phyloP scores from a whole-genome alignment of 2,888 invertebrate species.

The Drosophila meridionalis region DNA sequence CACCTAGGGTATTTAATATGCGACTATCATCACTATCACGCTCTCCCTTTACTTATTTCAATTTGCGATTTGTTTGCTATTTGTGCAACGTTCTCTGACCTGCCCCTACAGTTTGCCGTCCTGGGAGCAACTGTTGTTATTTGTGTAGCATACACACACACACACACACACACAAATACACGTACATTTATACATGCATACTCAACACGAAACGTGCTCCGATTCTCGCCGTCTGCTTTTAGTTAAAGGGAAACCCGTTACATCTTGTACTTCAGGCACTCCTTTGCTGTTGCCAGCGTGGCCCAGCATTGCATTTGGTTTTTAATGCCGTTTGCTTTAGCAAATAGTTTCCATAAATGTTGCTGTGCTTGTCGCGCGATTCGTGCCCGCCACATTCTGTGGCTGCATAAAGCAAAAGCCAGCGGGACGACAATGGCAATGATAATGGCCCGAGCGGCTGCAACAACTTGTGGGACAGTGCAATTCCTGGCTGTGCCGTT shows the following conservation, averaged over 20 bases:
- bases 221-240: slow-evolving; percentile 26
- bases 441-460: slow-evolving; percentile 20
- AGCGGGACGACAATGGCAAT: slow-evolving; percentile 23
- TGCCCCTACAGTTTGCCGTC: slow-evolving; percentile 22
- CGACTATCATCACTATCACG: no score
- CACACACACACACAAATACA: not conserved
- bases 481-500: slow-evolving; percentile 11
- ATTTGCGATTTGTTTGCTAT: slow-evolving; percentile 69
- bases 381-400: slow-evolving; percentile 37
- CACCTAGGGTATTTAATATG: not conserved
- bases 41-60: slow-evolving; percentile 52
- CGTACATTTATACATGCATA: slow-evolving; percentile 3
- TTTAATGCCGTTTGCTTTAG: slow-evolving; percentile 60
- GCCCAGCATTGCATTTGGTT: slow-evolving; percentile 53
- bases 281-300: slow-evolving; percentile 15
- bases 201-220: slow-evolving; percentile 56
- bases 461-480: slow-evolving; percentile 8
- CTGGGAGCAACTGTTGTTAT: slow-evolving; percentile 37
- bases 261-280: slow-evolving; percentile 41
- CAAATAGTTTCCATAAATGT: slow-evolving; percentile 72
- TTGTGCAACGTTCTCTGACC: slow-evolving; percentile 22
- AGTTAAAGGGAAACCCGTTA: slow-evolving; percentile 9
- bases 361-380: slow-evolving; percentile 5
- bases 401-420: slow-evolving; percentile 42
- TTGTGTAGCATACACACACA: slow-evolving; percentile 31